Conservation (phyloP, 1,140 invertebrate species). For the Aphelinus certus region DNA sequence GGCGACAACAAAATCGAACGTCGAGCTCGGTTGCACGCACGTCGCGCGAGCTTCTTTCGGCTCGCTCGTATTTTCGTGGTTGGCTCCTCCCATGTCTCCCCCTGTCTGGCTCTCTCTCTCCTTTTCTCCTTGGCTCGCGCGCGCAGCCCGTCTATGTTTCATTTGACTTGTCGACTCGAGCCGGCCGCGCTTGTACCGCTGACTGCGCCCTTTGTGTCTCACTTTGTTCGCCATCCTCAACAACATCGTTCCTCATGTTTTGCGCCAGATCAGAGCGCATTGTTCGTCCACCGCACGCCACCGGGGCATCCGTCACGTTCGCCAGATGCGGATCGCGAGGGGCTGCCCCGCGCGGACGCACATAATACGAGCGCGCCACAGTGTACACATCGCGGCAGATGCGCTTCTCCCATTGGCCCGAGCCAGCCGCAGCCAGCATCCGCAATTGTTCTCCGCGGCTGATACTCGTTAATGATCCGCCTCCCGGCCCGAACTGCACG, state of each 20-base stretch:
- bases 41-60: not conserved
- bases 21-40: slow-evolving; percentile 37
- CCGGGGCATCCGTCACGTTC: slow-evolving; percentile 26
- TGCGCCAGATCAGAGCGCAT: slow-evolving; percentile 8
- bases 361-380: not conserved
- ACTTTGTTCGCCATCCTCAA: slow-evolving; percentile 20
- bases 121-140: not conserved
- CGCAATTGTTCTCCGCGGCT: slow-evolving; percentile 10
- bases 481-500: not conserved
- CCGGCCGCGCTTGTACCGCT: too few species aligned
- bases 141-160: not conserved
- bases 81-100: not conserved
- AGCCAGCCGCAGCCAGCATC: not conserved
- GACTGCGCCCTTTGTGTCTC: slow-evolving; percentile 4
- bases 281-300: not conserved
- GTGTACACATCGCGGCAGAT: slow-evolving; percentile 5
- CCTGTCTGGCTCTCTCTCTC: not conserved
- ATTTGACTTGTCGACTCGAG: not conserved
- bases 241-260: slow-evolving; percentile 15
- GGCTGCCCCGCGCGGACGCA: too few species aligned
- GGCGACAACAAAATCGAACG: slow-evolving; percentile 58
- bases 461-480: slow-evolving; percentile 2
- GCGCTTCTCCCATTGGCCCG: slow-evolving; percentile 11
- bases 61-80: not conserved
- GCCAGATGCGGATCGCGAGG: slow-evolving; percentile 16